phyloP scores from a whole-genome alignment of 2,888 invertebrate genomes.

The Flexamia atlantica region DNA sequence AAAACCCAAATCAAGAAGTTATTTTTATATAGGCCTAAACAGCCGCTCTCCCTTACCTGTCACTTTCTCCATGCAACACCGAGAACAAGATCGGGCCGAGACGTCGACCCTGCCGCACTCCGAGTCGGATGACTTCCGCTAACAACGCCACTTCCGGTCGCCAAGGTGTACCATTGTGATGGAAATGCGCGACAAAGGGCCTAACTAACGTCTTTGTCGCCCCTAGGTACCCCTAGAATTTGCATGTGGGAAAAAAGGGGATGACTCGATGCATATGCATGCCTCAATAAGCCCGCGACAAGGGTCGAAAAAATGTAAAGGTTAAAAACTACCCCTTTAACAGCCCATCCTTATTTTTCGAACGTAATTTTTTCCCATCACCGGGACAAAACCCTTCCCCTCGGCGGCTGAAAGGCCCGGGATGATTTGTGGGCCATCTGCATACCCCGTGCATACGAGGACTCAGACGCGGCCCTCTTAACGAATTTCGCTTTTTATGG shows the following conservation, averaged over 20 bases:
- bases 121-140: slow-evolving; percentile 49
- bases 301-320: slow-evolving; percentile 59
- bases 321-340: slow-evolving; percentile 55
- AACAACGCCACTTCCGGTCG: slow-evolving; percentile 45
- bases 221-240: slow-evolving; percentile 39
- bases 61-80: slow-evolving; percentile 8
- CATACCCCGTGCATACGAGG: slow-evolving; percentile 60
- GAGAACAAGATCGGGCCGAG: slow-evolving; percentile 16
- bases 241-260: slow-evolving; percentile 55
- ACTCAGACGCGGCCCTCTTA: slow-evolving; percentile 59
- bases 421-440: slow-evolving; percentile 61
- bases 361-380: slow-evolving; percentile 65
- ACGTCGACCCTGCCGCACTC: slow-evolving; percentile 27
- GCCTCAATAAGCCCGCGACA: slow-evolving; percentile 58
- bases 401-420: slow-evolving; percentile 45
- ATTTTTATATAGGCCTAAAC: too few species aligned
- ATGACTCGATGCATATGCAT: slow-evolving; percentile 61
- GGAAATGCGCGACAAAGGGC: slow-evolving; percentile 44
- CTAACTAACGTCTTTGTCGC: slow-evolving; percentile 53
- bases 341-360: slow-evolving; percentile 58
- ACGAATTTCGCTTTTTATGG: slow-evolving; percentile 65
- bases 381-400: slow-evolving; percentile 53
- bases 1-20: too few species aligned
- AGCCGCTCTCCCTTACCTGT: background rate
- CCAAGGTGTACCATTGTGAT: slow-evolving; percentile 60